These are phyloP conservation scores for Acridotheres tristis DNA, from an alignment of 2,797 vertebrate species.

Conservation along the genomic window DNA sequence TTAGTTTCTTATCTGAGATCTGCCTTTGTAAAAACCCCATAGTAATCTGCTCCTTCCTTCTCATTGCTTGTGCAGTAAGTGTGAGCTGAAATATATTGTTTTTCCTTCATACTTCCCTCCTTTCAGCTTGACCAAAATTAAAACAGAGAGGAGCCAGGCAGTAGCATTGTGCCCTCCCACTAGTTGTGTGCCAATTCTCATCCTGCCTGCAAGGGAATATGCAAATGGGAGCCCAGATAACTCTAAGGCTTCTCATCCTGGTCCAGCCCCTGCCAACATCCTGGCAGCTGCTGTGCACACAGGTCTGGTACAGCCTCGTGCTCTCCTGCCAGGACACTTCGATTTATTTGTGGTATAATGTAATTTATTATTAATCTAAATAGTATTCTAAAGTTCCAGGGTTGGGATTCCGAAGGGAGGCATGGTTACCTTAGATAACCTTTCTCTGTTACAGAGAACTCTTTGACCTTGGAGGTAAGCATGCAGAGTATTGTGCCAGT, in stretches of 20 bases:
- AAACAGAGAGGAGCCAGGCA: neutral
- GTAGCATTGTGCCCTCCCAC: neutral
- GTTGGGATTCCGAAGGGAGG: neutral
- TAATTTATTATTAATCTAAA: neutral
- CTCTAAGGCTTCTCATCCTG: neutral
- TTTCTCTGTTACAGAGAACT: neutral
- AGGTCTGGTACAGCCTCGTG: neutral
- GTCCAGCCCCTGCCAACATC: neutral
- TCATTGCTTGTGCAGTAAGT: fast-evolving
- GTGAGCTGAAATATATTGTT: neutral
- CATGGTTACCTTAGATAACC: neutral
- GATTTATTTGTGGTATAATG: neutral
- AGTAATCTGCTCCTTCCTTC: neutral
- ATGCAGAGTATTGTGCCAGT: neutral
- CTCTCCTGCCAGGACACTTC: neutral
- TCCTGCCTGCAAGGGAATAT: neutral
- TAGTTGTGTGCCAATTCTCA: neutral
- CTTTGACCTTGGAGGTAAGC: neutral
- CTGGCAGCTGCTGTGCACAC: neutral
- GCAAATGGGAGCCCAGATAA: neutral
- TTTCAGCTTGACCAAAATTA: neutral
- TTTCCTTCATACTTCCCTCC: neutral
- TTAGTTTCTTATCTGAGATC: neutral
- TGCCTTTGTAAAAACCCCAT: neutral
- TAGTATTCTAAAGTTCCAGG: neutral